A percentile compares a stretch with the other conserved stretches of the same genome.
Evolutionary conservation across 2,113 vertebrate species (phyloP).

Genomic region (Clarias batrachus): DNA sequence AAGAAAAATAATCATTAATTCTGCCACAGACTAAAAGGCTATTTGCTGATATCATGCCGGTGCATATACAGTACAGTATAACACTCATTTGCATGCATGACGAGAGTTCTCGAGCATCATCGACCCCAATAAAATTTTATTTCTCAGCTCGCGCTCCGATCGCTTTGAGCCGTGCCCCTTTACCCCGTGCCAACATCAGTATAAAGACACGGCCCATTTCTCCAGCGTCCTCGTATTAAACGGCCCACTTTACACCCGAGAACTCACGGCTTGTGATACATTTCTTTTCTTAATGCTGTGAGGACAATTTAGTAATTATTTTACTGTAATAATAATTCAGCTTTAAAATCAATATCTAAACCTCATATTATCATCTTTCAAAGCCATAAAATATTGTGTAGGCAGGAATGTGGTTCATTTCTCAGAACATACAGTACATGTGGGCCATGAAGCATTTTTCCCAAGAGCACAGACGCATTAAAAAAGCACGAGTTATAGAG

Average conservation of each 20-base stretch:
- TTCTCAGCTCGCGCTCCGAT: neutral
- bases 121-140: conserved; percentile 24
- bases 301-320: neutral
- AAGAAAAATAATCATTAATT: conserved; percentile 4
- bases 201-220: conserved; percentile 42
- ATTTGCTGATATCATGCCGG: neutral
- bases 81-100: conserved; percentile 23
- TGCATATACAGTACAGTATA: neutral
- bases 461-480: neutral
- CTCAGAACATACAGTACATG: too few relatives aligned
- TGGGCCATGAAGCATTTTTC: too few relatives aligned
- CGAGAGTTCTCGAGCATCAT: conserved; percentile 24
- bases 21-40: neutral
- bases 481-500: neutral
- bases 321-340: neutral
- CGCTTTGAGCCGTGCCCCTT: conserved; percentile 31
- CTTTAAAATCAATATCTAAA: neutral
- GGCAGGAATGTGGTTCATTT: too few relatives aligned
- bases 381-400: neutral
- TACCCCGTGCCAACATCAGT: conserved; percentile 37
- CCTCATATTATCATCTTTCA: neutral
- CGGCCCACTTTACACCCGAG: conserved; percentile 15
- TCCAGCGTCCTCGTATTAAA: conserved; percentile 31
- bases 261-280: conserved; percentile 1
- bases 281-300: conserved; percentile 18